Evolutionary conservation across 1,140 invertebrate genomes (phyloP).

Genomic region (Drosophila triauraria): DNA sequence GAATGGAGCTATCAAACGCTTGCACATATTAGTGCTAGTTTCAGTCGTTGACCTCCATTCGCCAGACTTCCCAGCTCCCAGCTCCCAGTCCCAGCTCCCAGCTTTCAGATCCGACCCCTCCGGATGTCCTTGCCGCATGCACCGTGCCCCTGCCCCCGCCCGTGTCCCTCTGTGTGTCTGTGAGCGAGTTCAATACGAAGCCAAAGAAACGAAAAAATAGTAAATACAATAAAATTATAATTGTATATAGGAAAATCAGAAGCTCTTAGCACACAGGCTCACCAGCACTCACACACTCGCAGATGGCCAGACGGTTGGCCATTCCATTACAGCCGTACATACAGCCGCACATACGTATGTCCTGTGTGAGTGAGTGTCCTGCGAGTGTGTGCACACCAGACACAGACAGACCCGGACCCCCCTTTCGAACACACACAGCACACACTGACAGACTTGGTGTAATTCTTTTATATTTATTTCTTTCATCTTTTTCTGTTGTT

Average conservation of each 20-base stretch:
- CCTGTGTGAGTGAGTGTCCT: constrained; percentile 23
- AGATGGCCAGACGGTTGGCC: constrained; percentile 66
- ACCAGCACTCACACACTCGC: constrained; percentile 20
- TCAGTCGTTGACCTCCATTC: constrained; percentile 84
- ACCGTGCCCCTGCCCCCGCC: constrained; percentile 27
- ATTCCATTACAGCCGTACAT: constrained; percentile 69
- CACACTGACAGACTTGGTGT: constrained; percentile 72
- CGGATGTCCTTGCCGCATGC: constrained; percentile 50
- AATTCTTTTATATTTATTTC: constrained; percentile 84
- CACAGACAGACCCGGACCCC: constrained; percentile 54
- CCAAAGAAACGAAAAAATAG: constrained; percentile 82
- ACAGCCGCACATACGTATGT: constrained; percentile 33
- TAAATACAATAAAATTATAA: constrained; percentile 84
- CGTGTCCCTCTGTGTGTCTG: constrained; percentile 40
- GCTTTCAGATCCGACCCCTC: neutral
- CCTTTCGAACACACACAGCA: constrained; percentile 33
- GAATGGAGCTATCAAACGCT: constrained; percentile 55
- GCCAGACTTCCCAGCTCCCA: constrained; percentile 55
- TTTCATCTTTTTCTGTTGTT: constrained; percentile 84
- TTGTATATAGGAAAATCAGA: constrained; percentile 83
- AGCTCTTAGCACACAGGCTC: constrained; percentile 61
- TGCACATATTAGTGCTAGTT: constrained; percentile 73
- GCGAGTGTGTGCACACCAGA: constrained; percentile 51
- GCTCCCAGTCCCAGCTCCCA: constrained; percentile 2
- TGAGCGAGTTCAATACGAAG: constrained; percentile 79